phyloP scores from a whole-genome alignment of 2,113 vertebrate species.

The Actenoides hombroni region DNA sequence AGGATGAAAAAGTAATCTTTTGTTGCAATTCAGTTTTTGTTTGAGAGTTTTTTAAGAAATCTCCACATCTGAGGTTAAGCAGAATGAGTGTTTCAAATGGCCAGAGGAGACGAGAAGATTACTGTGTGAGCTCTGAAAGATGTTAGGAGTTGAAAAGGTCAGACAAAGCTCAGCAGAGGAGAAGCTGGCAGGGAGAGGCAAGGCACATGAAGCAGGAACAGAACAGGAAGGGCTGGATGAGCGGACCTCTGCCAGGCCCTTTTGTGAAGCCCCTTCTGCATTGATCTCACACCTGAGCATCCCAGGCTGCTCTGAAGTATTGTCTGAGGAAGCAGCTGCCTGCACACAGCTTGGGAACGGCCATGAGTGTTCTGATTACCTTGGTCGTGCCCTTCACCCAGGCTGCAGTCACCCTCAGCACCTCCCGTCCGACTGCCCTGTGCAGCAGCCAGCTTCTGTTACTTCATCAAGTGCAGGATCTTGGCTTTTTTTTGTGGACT shows the following conservation, averaged over 20 bases:
- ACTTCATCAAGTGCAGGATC: accelerated
- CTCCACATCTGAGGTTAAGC: not conserved
- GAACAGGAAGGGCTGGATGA: too few relatives aligned
- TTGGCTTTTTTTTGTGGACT: not conserved
- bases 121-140: not conserved
- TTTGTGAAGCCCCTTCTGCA: not conserved
- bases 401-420: accelerated
- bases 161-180: not conserved
- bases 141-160: not conserved
- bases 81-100: not conserved
- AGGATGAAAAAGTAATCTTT: not conserved
- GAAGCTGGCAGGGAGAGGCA: too few relatives aligned
- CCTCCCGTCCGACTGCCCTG: accelerated
- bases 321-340: not conserved
- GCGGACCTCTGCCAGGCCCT: not conserved
- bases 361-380: not conserved
- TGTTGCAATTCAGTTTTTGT: not conserved
- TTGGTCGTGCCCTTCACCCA: not conserved
- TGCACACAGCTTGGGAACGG: not conserved
- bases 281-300: accelerated
- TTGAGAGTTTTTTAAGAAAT: not conserved
- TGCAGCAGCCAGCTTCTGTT: not conserved
- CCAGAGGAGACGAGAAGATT: not conserved
- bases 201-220: not conserved
- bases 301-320: not conserved